phyloP scores from a whole-genome alignment of 37 sponge, comb jelly and placozoan species.

The Ianthella basta region DNA sequence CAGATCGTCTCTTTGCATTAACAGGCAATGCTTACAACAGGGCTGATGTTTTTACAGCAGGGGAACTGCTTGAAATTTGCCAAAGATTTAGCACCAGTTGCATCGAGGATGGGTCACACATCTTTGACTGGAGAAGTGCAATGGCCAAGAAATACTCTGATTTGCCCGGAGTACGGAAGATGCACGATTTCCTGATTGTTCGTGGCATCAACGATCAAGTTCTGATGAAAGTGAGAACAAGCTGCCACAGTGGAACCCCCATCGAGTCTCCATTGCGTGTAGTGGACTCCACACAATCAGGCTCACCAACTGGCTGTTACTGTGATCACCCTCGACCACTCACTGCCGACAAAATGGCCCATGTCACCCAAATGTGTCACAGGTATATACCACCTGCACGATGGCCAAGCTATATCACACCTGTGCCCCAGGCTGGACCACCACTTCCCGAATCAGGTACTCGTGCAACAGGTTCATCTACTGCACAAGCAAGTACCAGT shows the following conservation, averaged over 20 bases:
- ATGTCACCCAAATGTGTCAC: conserved; percentile 48
- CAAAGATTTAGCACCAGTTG: background rate
- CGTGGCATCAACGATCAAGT: background rate
- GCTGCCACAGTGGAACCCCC: conserved; percentile 21
- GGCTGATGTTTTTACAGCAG: conserved; percentile 36
- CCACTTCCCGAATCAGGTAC: too few relatives aligned
- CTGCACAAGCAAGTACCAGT: too few relatives aligned
- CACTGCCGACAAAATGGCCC: conserved; percentile 19
- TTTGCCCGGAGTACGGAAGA: conserved; percentile 35
- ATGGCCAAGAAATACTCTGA: conserved; percentile 40
- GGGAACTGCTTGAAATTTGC: conserved; percentile 20
- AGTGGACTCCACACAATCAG: background rate
- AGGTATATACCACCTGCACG: conserved; percentile 36
- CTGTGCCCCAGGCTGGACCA: background rate
- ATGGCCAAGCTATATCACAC: conserved; percentile 18
- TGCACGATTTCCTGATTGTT: conserved; percentile 39
- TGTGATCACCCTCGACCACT: background rate
- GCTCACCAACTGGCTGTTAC: background rate
- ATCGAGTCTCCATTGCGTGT: conserved; percentile 3
- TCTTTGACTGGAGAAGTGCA: conserved; percentile 20
- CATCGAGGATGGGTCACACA: conserved; percentile 18
- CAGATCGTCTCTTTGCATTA: conserved; percentile 53
- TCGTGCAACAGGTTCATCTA: too few relatives aligned
- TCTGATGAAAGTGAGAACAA: conserved; percentile 28
- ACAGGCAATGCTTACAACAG: conserved; percentile 25